Percentiles rank a stretch among this genome's conserved stretches.
Evolutionary conservation across 2,113 vertebrate species (phyloP).

Genomic region (Callorhinus ursinus): DNA sequence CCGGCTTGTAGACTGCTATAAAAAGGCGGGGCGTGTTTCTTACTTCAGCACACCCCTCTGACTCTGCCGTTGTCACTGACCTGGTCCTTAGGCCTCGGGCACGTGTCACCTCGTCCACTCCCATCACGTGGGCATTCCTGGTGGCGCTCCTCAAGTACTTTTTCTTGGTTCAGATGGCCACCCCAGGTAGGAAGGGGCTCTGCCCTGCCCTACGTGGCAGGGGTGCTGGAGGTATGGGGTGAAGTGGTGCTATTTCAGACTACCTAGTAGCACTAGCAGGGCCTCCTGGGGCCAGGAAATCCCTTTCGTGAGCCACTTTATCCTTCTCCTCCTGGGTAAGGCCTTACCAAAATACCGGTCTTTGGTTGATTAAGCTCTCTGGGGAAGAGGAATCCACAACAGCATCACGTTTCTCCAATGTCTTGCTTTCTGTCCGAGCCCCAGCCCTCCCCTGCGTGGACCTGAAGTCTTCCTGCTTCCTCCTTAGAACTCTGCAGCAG

Average conservation of each 20-base stretch:
- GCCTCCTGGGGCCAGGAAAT: neutral
- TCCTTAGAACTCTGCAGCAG: neutral
- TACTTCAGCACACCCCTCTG: neutral
- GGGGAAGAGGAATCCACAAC: neutral
- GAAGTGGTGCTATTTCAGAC: neutral
- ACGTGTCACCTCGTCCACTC: neutral
- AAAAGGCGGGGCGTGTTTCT: neutral
- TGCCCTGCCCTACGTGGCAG: neutral
- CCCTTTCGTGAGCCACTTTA: accelerated
- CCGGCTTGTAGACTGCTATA: neutral
- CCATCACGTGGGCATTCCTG: accelerated
- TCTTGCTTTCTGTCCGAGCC: neutral
- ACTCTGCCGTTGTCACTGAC: neutral
- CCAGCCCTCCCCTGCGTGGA: neutral
- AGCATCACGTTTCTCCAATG: neutral
- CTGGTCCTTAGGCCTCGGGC: neutral
- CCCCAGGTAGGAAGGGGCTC: neutral
- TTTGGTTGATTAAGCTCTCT: neutral
- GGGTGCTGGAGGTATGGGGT: neutral
- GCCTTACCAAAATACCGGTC: neutral
- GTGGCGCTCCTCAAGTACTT: neutral
- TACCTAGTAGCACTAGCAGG: neutral
- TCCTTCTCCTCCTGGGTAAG: neutral
- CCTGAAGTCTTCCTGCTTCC: neutral
- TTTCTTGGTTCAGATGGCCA: neutral